phyloP scores from a whole-genome alignment of 1,140 invertebrate genomes.

The Trachymyrmex septentrionalis region DNA sequence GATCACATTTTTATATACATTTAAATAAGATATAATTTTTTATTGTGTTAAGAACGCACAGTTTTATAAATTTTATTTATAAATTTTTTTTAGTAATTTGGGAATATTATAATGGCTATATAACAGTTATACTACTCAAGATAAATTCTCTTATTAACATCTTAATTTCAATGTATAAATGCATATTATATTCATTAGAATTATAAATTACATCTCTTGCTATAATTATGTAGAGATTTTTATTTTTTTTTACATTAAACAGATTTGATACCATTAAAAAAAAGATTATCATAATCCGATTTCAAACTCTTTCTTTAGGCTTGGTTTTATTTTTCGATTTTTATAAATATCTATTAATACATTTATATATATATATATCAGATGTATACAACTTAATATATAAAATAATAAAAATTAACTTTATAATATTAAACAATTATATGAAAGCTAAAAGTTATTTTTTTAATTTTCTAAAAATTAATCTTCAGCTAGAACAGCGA shows the following conservation, averaged over 20 bases:
- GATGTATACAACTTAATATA: neutral
- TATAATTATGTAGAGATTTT: neutral
- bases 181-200: neutral
- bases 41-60: neutral
- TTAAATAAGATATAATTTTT: neutral
- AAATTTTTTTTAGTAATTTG: neutral
- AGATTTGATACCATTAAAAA: neutral
- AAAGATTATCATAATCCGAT: neutral
- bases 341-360: neutral
- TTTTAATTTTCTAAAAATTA: neutral
- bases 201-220: neutral
- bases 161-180: neutral
- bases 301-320: neutral
- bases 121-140: neutral
- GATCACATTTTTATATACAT: neutral
- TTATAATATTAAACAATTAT: neutral
- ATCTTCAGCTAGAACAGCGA: neutral
- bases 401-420: neutral
- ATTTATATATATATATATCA: neutral
- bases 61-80: neutral
- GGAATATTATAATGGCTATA: neutral
- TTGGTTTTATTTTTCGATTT: neutral
- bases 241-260: conserved; percentile 16
- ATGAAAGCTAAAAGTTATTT: neutral
- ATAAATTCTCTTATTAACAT: neutral